Evolutionary conservation across 2,888 invertebrate species (phyloP), one percentile per base, ranked within the genome.

Genomic region (Ceriagrion tenellum): DNA sequence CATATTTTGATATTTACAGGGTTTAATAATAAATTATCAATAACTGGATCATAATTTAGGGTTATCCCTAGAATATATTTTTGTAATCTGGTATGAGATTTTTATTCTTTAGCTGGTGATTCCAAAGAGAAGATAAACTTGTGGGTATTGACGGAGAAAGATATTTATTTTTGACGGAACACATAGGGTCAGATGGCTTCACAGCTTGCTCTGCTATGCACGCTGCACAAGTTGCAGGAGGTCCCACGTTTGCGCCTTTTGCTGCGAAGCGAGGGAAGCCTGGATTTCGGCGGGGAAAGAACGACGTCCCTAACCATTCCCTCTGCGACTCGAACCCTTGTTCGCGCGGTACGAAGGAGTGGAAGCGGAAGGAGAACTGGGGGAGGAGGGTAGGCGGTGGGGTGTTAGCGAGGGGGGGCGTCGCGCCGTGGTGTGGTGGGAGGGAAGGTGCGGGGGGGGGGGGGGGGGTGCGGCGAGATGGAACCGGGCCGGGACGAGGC

Each of bases 311-410:
- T 2, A 47, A 20, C 20, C 47, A 35, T 47, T 88, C 35, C 26
- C 88, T 88, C 26, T 88, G 47, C 40, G 88, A 47, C 47, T 88
- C 88, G 88, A 88, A 88, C 88, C 40, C 47, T n/a, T 55, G 89
- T 89, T 55, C 89, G 23, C 26, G 55, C 89, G 18, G 55, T 47
- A 0, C 26, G 55, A 55, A 55, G 55, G 89, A 89, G 47, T n/a
- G 55, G 55, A 23, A 89, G 89, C 26, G 89, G 89, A 55, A 55
- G 23, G 89, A 26, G 55, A 26, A 40, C 40, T 10, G 47, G 47
- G 47, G 47, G 88, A 13, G 88, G 88, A 12, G 18, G 69, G 88
- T 3, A 23, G 88, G 40, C 47, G 47, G 30, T n/a, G 88, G 88
- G 81, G 40, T 35, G 40, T 88, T 16, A 88, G 40, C 10, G 26